Evolutionary conservation across 2,797 vertebrate genomes (phyloP).

Genomic region (Scyliorhinus canicula): DNA sequence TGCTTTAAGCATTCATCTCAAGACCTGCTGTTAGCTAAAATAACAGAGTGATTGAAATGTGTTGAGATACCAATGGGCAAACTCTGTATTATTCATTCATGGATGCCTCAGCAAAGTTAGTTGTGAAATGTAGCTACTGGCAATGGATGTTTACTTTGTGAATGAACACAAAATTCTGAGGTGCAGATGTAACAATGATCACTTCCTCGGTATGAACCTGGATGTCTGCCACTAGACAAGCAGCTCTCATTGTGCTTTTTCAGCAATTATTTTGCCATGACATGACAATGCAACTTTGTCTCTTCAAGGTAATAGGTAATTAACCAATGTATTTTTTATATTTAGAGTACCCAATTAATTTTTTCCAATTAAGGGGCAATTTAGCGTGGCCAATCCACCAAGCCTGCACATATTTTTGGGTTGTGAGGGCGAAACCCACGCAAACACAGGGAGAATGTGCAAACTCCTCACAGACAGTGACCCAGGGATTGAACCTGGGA

Average conservation of each 20-base stretch:
- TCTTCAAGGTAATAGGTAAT: not conserved
- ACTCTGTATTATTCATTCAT: not conserved
- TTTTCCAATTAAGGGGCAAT: too few relatives aligned
- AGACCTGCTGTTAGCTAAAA: not conserved
- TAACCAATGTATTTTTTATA: not conserved
- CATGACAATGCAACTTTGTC: not conserved
- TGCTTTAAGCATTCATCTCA: not conserved
- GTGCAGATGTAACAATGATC: too few relatives aligned
- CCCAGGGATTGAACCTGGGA: too few relatives aligned
- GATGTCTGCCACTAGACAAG: not conserved
- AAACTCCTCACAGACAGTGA: too few relatives aligned
- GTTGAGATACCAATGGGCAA: not conserved
- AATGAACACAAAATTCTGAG: not conserved
- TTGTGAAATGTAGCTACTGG: not conserved
- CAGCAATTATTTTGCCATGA: not conserved
- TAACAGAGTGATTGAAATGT: not conserved
- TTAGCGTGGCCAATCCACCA: too few relatives aligned
- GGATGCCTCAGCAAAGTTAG: not conserved
- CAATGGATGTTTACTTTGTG: not conserved
- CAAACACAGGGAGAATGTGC: too few relatives aligned
- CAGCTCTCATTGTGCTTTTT: not conserved
- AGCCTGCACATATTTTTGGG: too few relatives aligned
- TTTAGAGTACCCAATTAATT: too few relatives aligned
- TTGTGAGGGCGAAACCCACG: too few relatives aligned
- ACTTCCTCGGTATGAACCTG: not conserved